Evolutionary conservation across 2,888 invertebrate genomes (phyloP).

Genomic region (Fragum whitleyi): DNA sequence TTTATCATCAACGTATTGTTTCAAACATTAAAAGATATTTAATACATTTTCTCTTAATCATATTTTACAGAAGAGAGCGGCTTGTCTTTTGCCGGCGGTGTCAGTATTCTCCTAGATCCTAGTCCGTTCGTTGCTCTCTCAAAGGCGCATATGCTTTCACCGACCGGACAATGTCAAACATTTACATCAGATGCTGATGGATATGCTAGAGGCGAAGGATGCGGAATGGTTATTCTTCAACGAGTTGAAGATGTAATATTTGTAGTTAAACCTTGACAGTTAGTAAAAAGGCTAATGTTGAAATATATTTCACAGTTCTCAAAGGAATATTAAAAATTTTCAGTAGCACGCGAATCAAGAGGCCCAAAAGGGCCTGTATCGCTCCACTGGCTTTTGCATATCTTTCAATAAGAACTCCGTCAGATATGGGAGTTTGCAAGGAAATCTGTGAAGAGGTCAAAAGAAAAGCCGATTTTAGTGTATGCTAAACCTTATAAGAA

Average conservation of each 20-base stretch:
- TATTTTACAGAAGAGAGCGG: slow-evolving; percentile 62
- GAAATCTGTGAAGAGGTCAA: no score
- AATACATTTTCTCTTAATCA: no score
- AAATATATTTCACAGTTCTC: background rate
- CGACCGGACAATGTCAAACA: slow-evolving; percentile 56
- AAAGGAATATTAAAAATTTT: background rate
- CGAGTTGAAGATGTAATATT: slow-evolving; percentile 50
- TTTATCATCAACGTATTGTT: no score
- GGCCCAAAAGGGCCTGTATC: no score
- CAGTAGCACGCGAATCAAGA: background rate
- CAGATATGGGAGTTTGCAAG: no score
- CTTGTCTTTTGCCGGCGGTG: slow-evolving; percentile 74
- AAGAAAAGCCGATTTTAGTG: no score
- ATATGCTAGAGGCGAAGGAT: slow-evolving; percentile 64
- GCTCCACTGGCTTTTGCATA: background rate
- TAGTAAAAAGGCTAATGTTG: background rate
- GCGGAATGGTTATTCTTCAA: slow-evolving; percentile 64
- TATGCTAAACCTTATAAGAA: no score
- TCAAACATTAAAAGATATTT: no score
- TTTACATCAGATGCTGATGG: slow-evolving; percentile 71
- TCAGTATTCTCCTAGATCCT: slow-evolving; percentile 71
- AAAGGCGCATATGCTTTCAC: slow-evolving; percentile 60
- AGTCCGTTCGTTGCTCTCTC: slow-evolving; percentile 67
- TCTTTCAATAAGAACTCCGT: no score
- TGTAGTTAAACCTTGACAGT: background rate